phyloP scores from a whole-genome alignment of 1,140 invertebrate genomes.

The Thalassaphorura encarpata region DNA sequence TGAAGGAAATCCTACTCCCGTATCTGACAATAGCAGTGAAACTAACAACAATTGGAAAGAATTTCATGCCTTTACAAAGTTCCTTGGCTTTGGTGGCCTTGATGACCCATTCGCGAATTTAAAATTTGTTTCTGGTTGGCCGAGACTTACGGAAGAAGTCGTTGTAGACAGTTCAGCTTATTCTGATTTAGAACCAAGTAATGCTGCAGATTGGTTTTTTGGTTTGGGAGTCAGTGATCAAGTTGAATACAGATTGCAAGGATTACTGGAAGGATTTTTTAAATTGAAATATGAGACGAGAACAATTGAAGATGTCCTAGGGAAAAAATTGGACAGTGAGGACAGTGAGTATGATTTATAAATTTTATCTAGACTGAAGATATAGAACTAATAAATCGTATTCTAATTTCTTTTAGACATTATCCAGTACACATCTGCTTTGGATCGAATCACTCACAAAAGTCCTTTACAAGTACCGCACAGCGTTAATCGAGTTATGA shows the following conservation, averaged over 20 bases:
- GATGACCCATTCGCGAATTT: conserved; percentile 51
- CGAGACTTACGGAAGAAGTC: conserved; percentile 68
- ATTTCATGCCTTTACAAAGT: conserved; percentile 6
- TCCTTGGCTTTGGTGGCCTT: conserved; percentile 28
- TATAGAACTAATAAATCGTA: neutral
- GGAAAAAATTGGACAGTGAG: conserved; percentile 41
- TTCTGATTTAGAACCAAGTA: conserved; percentile 74
- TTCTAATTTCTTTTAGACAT: conserved; percentile 21
- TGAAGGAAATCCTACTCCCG: too few species aligned
- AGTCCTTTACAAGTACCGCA: conserved; percentile 17
- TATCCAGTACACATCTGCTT: conserved; percentile 38
- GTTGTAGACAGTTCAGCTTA: conserved; percentile 78
- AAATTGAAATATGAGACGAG: conserved; percentile 41
- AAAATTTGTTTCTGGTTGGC: conserved; percentile 76
- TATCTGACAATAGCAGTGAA: neutral
- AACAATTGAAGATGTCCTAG: conserved; percentile 47
- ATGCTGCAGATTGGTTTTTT: conserved; percentile 61
- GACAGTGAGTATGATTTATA: conserved; percentile 1
- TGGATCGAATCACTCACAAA: conserved; percentile 41
- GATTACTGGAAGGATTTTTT: conserved; percentile 50
- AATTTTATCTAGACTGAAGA: neutral
- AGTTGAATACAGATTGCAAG: conserved; percentile 53
- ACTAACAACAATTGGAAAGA: neutral
- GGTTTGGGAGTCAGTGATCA: conserved; percentile 44
- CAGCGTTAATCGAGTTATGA: conserved; percentile 31